Conservation (phyloP, 2,797 vertebrate species). For the Pipistrellus kuhlii region DNA sequence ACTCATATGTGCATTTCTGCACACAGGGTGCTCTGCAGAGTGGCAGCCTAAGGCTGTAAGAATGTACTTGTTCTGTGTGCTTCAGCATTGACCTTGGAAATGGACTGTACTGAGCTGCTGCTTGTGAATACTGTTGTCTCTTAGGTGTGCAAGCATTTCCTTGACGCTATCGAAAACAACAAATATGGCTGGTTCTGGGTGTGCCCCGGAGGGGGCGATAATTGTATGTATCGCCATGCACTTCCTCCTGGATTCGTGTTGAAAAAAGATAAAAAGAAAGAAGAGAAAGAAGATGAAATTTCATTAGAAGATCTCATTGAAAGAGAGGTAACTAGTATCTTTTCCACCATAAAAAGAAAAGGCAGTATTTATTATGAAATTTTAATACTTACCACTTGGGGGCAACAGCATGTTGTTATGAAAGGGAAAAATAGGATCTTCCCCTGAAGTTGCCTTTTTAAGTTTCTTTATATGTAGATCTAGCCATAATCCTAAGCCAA, state of each 20-base stretch:
- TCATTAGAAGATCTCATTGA: slow-evolving; percentile 99
- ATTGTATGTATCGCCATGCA: slow-evolving; percentile 97
- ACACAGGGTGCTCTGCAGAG: background rate
- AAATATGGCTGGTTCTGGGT: slow-evolving; percentile 99
- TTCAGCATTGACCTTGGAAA: slow-evolving; percentile 1
- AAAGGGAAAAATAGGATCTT: background rate
- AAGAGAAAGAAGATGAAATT: slow-evolving; percentile 95
- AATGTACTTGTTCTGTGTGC: background rate
- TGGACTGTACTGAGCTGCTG: background rate
- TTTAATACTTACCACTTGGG: slow-evolving; percentile 68
- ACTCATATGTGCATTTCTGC: background rate
- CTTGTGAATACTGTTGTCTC: slow-evolving; percentile 52
- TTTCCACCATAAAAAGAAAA: slow-evolving; percentile 31
- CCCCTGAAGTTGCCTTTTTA: slow-evolving; percentile 27
- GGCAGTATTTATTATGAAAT: slow-evolving; percentile 48
- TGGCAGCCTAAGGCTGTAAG: background rate
- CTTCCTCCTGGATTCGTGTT: slow-evolving; percentile 97
- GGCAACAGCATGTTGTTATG: slow-evolving; percentile 19
- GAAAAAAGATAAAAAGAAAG: slow-evolving; percentile 98
- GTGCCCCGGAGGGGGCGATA: slow-evolving; percentile 94
- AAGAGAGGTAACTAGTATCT: slow-evolving; percentile 91
- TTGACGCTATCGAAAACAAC: slow-evolving; percentile 98
- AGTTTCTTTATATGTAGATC: background rate
- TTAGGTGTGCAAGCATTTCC: slow-evolving; percentile 97
- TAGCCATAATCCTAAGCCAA: background rate